Percentiles rank a stretch among this genome's conserved stretches.
Conservation (phyloP, 2,797 vertebrate genomes). For the Nasua narica region DNA sequence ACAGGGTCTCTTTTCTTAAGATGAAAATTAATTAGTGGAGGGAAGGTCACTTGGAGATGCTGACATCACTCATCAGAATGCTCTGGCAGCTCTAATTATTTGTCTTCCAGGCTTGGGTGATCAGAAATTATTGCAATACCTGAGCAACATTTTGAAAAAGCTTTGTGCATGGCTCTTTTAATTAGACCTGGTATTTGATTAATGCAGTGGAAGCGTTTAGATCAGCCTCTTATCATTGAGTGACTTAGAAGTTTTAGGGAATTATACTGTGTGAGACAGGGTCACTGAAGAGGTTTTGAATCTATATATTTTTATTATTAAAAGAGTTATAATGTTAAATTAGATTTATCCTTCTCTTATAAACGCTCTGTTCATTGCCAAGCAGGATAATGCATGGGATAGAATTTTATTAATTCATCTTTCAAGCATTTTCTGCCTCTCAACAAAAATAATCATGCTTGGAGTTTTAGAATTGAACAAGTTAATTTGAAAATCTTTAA, state of each 20-base stretch:
- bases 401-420: conserved; percentile 67
- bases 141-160: conserved; percentile 99
- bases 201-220: conserved; percentile 97
- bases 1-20: conserved; percentile 99
- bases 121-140: conserved; percentile 99
- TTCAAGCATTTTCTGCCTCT: conserved; percentile 40
- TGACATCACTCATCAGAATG: conserved; percentile 99
- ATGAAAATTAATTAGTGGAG: conserved; percentile 99
- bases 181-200: conserved; percentile 99
- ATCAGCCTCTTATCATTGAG: conserved; percentile 98
- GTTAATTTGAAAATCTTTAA: conserved; percentile 48
- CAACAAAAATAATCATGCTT: conserved; percentile 16
- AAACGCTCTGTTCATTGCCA: conserved; percentile 67
- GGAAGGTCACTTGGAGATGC: conserved; percentile 99
- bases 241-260: conserved; percentile 95
- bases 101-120: conserved; percentile 99
- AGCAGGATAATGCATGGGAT: conserved; percentile 48
- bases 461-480: conserved; percentile 30
- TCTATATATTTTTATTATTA: conserved; percentile 77
- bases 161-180: conserved; percentile 99
- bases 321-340: conserved; percentile 74
- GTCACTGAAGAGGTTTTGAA: conserved; percentile 88
- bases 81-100: conserved; percentile 99
- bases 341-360: conserved; percentile 70
- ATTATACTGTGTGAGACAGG: conserved; percentile 93